A percentile compares a stretch with the other conserved stretches of the same genome.
Evolutionary conservation across 2,113 vertebrate species (phyloP).

Genomic region (Xiphorhynchus elegans): DNA sequence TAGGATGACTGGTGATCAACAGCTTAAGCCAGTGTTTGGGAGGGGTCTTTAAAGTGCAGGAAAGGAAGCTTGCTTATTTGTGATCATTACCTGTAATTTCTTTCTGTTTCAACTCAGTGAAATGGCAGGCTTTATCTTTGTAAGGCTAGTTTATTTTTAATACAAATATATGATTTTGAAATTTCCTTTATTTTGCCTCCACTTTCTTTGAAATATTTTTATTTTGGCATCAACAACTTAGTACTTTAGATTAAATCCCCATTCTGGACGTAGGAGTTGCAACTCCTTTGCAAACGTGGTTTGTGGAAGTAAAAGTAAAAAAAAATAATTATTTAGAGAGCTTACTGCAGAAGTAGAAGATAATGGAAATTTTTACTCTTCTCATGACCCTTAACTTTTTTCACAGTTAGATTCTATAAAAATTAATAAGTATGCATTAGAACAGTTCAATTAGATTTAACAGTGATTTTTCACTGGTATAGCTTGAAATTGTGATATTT

Average conservation of each 20-base stretch:
- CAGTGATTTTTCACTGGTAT: not conserved
- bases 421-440: not conserved
- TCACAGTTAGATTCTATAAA: not conserved
- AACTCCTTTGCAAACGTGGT: not conserved
- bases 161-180: not conserved
- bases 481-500: not conserved
- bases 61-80: not conserved
- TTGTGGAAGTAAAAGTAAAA: not conserved
- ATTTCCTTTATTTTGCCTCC: not conserved
- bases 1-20: slow-evolving; percentile 49
- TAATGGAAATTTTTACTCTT: not conserved
- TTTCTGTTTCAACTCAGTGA: not conserved
- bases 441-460: not conserved
- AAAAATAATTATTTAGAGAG: not conserved
- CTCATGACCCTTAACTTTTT: not conserved
- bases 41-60: not conserved
- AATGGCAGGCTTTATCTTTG: slow-evolving; percentile 18
- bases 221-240: not conserved
- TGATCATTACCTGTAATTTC: slow-evolving; percentile 17
- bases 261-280: not conserved
- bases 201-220: not conserved
- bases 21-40: slow-evolving; percentile 7
- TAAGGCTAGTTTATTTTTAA: slow-evolving; percentile 27
- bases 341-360: not conserved
- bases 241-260: not conserved